Evolutionary conservation across 2,888 invertebrate genomes (phyloP), one percentile per base, ranked within the genome.

Genomic region (Acleris emargana): DNA sequence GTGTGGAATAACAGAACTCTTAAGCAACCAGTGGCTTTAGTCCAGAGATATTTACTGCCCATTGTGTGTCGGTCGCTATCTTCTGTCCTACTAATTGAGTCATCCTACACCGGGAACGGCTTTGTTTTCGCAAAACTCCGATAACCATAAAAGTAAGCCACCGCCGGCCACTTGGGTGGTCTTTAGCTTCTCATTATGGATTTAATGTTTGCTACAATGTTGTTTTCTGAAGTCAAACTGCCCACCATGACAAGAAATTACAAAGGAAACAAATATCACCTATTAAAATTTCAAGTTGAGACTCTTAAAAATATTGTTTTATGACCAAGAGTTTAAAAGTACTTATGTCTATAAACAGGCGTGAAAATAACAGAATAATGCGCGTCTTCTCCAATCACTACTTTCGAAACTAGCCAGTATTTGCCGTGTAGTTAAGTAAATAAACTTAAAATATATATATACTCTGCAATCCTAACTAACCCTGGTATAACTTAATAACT

Each of bases 111-210:
- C 83, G 79, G 70, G 72, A 76, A 78, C 73, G 79, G 83, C 79
- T 89, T 91, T 91, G 90, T 90, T 91, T 89, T 66, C 66, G 91
- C 89, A 85, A 91, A 89, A 88, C 83, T 86, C 45, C 43, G 60
- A 61, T 79, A 77, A 79, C 84, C 86, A 81, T 86, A 67, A 57
- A 84, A 83, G 79, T 82, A 77, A 77, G 73, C 80, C 79, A 72
- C 79, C 78, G 78, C 72, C 76, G 73, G 75, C 74, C 69, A 75
- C 77, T 83, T 88, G 91, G 89, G 91, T 89, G 91, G 91, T 81
- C 87, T 73, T 71, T 52, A 38, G 68, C 62, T 67, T 63, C 67
- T 71, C 66, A 66, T 66, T 66, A 66, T 55, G 55, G 68, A 69
- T 66, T 68, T 64, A 64, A 66, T 67, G 67, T 64, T 64, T 67